phyloP scores from a whole-genome alignment of 2,113 vertebrate genomes.

The Tyrannus savana region DNA sequence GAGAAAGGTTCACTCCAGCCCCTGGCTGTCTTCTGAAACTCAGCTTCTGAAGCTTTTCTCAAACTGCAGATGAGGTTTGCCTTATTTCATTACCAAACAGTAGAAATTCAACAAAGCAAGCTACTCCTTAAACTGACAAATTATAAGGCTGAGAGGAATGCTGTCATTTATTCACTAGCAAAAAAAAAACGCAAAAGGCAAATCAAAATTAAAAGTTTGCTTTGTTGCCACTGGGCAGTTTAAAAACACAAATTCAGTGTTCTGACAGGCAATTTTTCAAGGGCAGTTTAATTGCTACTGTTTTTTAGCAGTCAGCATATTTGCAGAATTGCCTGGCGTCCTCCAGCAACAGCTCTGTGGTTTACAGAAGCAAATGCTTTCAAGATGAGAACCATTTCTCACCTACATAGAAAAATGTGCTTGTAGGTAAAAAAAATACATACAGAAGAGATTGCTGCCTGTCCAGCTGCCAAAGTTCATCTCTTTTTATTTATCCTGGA shows the following conservation, averaged over 20 bases:
- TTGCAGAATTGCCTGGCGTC: slow-evolving; percentile 19
- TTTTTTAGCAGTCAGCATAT: not conserved
- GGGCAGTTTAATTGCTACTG: not conserved
- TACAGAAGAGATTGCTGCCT: not conserved
- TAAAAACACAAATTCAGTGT: not conserved
- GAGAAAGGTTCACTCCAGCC: not conserved
- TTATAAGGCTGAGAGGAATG: not conserved
- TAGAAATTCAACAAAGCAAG: not conserved
- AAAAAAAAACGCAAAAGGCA: not conserved
- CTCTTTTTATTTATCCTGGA: not conserved
- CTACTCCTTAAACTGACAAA: not conserved
- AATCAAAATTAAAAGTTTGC: not conserved
- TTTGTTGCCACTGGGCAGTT: not conserved
- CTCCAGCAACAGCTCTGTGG: not conserved
- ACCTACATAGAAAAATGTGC: slow-evolving; percentile 58
- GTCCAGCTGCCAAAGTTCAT: not conserved
- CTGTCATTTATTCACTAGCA: not conserved
- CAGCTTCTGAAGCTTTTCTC: not conserved
- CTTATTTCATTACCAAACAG: not conserved
- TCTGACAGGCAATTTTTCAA: slow-evolving; percentile 50
- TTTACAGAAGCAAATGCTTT: slow-evolving; percentile 8
- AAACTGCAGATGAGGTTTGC: not conserved
- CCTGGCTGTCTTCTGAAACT: not conserved
- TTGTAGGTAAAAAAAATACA: not conserved
- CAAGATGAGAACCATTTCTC: slow-evolving; percentile 56